Conservation (phyloP, 2,888 invertebrate genomes). For the Cactoblastis cactorum region DNA sequence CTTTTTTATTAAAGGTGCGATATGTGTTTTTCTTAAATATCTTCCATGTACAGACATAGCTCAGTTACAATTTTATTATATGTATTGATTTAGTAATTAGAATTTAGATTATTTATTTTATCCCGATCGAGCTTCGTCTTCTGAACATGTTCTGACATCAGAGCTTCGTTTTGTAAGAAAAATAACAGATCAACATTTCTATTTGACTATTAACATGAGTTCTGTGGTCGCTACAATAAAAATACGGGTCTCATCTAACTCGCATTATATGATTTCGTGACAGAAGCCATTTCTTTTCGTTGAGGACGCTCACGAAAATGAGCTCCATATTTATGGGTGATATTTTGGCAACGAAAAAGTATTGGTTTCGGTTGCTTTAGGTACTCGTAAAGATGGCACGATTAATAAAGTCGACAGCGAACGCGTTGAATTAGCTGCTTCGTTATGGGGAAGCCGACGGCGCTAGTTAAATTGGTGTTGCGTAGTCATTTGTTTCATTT, state of each 20-base stretch:
- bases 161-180: too few relatives aligned
- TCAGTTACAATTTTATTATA: too few relatives aligned
- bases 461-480: conserved; percentile 15
- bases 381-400: conserved; percentile 43
- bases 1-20: too few relatives aligned
- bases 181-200: too few relatives aligned
- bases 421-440: conserved; percentile 29
- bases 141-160: too few relatives aligned
- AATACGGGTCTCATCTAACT: conserved; percentile 58
- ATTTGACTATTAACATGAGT: too few relatives aligned
- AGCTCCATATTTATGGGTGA: conserved; percentile 56
- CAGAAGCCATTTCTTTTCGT: conserved; percentile 57
- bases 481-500: neutral
- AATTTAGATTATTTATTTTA: too few relatives aligned
- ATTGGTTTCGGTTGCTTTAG: conserved; percentile 37
- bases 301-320: conserved; percentile 64
- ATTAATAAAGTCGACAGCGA: conserved; percentile 43
- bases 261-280: conserved; percentile 65
- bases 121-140: too few relatives aligned
- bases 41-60: too few relatives aligned
- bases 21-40: too few relatives aligned
- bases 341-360: conserved; percentile 49
- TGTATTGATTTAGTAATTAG: too few relatives aligned
- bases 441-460: conserved; percentile 22
- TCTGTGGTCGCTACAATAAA: conserved; percentile 58